Evolutionary conservation across 2,888 invertebrate genomes (phyloP).

Genomic region (Hesperia comma): DNA sequence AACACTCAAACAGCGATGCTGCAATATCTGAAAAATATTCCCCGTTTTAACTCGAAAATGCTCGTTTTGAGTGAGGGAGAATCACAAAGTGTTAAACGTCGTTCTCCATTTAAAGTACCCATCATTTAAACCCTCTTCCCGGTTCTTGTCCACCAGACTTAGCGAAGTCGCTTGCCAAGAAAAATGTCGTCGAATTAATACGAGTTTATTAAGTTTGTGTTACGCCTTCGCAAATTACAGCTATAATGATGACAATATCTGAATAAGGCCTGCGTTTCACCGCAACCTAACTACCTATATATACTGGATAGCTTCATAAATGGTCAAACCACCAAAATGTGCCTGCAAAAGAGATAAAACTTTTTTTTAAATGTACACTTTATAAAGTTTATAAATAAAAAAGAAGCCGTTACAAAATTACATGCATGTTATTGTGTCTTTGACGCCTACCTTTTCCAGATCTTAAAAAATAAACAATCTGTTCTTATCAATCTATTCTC

Average conservation of each 20-base stretch:
- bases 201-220: slow-evolving; percentile 54
- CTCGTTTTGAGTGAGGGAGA: background rate
- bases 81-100: background rate
- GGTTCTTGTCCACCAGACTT: slow-evolving; percentile 13
- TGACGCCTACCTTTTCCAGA: no score
- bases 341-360: no score
- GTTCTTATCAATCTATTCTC: no score
- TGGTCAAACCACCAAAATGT: no score
- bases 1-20: no score
- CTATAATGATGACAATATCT: slow-evolving; percentile 57
- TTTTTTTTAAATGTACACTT: no score
- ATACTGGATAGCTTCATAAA: no score
- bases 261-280: slow-evolving; percentile 13
- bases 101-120: slow-evolving; percentile 8
- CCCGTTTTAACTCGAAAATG: background rate
- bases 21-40: background rate
- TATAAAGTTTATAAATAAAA: no score
- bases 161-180: slow-evolving; percentile 31
- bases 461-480: no score
- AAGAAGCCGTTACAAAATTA: no score
- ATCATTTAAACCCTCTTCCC: slow-evolving; percentile 18
- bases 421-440: no score
- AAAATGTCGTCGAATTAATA: slow-evolving; percentile 47
- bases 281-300: background rate
- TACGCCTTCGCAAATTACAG: slow-evolving; percentile 59